Base-by-base conservation (phyloP, 2,113 vertebrate species). In the Lanius ludovicianus region DNA sequence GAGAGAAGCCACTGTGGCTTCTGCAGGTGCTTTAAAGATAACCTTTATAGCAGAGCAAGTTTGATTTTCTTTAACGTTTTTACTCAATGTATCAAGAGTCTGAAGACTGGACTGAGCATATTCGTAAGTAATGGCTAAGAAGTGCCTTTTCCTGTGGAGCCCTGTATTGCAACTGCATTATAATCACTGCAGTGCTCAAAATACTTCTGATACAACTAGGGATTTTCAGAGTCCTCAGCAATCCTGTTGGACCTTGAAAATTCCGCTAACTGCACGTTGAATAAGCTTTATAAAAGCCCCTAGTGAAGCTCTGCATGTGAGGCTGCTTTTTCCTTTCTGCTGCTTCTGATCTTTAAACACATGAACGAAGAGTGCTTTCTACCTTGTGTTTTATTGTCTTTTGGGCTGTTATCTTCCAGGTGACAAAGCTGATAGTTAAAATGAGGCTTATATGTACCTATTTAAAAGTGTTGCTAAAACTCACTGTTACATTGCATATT, bases 51-150 rank as follows among this genome's bases (percentile, higher is more conserved):
- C 60, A 62, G 71, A 27, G 30, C 3, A 5, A 24, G 12, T 24
- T 52, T 33, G 35, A 73, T 21, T 91, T 97, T 97, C 97, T 97
- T 99, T 99, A 97, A 99, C 97, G 7, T 50, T 91, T 92, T 67
- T 82, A 99, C 99, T 98, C 98, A 41, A 93, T 99, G 94, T 98
- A 98, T 96, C 96, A 98, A 50, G 91, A 98, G 46, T 98, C 98
- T 62, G 97, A 98, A 50, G 98, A 92, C 74, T 98, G 98, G 98
- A 97, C 96, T 15, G 98, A 99, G 62, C 98, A 98, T 62, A 97
- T 98, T 87, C 97, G 99, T 99, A 98, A 99, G 99, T 99, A 93
- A 79, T 44, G 62, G 52, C 42, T 56, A 12, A n/a, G 24, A 56
- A 59, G 22, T 55, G 28, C 47, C 13, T 37, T 27, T 62, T 62